Percentiles rank a stretch among this genome's conserved stretches.
Conservation (phyloP, 2,113 vertebrate species). For the Bubalus kerabau region DNA sequence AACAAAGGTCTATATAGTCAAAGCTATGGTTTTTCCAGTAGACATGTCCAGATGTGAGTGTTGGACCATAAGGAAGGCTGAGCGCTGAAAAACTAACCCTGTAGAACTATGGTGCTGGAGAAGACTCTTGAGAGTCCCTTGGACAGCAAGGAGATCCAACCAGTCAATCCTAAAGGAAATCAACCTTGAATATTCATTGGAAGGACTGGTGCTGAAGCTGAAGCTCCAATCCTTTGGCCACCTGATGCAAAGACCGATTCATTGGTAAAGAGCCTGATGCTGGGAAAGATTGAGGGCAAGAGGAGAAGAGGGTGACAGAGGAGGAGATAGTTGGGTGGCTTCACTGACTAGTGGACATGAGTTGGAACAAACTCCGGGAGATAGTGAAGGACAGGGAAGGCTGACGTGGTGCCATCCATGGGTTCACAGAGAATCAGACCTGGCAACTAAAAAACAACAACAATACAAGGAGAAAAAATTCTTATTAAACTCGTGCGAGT, state of each 20-base stretch:
- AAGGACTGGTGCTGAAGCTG: not conserved
- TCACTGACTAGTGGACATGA: not conserved
- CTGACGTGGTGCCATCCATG: not conserved
- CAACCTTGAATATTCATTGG: not conserved
- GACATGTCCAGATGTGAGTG: not conserved
- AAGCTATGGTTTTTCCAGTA: not conserved
- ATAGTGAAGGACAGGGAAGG: not conserved
- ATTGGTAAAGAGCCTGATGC: not conserved
- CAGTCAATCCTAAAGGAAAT: not conserved
- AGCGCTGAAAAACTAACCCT: accelerated
- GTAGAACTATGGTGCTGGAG: not conserved
- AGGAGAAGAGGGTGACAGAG: not conserved
- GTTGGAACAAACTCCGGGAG: not conserved
- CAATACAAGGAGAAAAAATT: not conserved
- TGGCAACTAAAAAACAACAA: not conserved
- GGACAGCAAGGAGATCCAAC: not conserved
- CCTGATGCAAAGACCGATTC: not conserved
- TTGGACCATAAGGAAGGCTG: not conserved
- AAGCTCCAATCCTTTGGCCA: not conserved
- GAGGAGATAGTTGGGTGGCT: not conserved
- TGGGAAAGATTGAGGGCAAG: not conserved
- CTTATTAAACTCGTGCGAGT: not conserved
- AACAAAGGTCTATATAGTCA: not conserved
- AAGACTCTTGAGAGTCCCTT: not conserved
- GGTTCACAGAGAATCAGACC: not conserved